Evolutionary conservation across 2,113 vertebrate genomes (phyloP), one percentile per base, ranked within the genome.

Genomic region (Engraulis encrasicolus): DNA sequence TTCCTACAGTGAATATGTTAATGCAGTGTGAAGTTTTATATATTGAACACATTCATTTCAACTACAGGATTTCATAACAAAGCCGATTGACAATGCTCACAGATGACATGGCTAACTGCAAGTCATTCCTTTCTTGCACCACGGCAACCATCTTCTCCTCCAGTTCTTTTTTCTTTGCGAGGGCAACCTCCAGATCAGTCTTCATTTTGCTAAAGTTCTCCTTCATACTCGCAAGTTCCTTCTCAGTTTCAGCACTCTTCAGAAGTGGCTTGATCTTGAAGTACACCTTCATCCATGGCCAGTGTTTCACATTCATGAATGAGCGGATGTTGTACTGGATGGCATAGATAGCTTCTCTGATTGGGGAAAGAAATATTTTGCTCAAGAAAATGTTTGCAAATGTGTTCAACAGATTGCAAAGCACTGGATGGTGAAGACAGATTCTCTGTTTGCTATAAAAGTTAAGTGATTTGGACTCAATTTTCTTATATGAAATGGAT

Each of bases 301-400:
- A 96, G 20, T 93, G 93, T 91, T 96, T 96, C 89, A 96, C 95
- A 90, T 95, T 95, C 93, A 95, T 95, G 92, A 96, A 96, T 86
- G 95, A 87, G 19, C 95, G 94, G 80, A 98, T 79, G 40, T 99
- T 98, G 94, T 97, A 97, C 66, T 99, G 97, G 84, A 98, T 95
- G n/a, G 92, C 90, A 36, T 93, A 97, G 92, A 98, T 95, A 0
- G 97, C 92, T 71, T 98, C 97, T 78, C 94, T 95, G 85, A n/a
- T 45, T 45, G 40, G 40, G 9, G 9, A 5, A 45, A 45, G 40
- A 9, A 45, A 5, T 45, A 45, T 45, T 45, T 3, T 45, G 40
- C 9, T 45, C 40, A 45, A 45, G n/a, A n/a, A n/a, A n/a, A n/a
- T n/a, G n/a, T n/a, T n/a, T n/a, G n/a, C n/a, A n/a, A n/a, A n/a